phyloP scores from a whole-genome alignment of 2,888 invertebrate species.

The Spisula subtruncata region DNA sequence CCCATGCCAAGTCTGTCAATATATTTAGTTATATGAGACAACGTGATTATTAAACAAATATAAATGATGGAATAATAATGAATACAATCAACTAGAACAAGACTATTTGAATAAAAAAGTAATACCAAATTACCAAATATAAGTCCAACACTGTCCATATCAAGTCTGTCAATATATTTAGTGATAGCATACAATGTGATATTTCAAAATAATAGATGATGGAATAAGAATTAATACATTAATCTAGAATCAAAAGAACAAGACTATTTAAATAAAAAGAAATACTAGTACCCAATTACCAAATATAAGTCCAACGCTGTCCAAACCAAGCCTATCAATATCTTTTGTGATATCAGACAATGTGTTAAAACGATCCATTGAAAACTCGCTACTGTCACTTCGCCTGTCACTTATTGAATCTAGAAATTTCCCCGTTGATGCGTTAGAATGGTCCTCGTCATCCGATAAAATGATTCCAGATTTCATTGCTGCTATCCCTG shows the following conservation, averaged over 20 bases:
- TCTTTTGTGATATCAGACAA: neutral
- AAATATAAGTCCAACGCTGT: conserved; percentile 15
- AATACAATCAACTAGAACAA: too few species aligned
- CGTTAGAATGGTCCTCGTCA: neutral
- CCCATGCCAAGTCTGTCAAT: too few species aligned
- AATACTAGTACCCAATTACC: conserved; percentile 18
- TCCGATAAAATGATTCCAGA: conserved; percentile 10
- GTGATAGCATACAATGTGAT: too few species aligned
- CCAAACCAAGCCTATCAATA: conserved; percentile 14
- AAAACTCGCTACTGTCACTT: neutral
- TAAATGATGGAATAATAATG: too few species aligned
- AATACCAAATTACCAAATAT: too few species aligned
- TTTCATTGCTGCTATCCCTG: conserved; percentile 8
- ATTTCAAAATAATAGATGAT: too few species aligned
- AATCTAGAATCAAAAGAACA: too few species aligned
- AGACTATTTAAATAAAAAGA: neutral
- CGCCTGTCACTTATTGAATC: conserved; percentile 23
- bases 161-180: too few species aligned
- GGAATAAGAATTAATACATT: too few species aligned
- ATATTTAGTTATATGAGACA: too few species aligned
- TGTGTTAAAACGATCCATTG: conserved; percentile 26
- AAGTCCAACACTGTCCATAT: too few species aligned
- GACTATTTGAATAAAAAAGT: neutral
- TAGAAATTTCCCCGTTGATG: neutral
- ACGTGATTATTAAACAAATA: too few species aligned